Percentiles rank a stretch among this genome's conserved stretches.
phyloP scores from a whole-genome alignment of 1,140 invertebrate species.

The Rhizoglyphus robini region DNA sequence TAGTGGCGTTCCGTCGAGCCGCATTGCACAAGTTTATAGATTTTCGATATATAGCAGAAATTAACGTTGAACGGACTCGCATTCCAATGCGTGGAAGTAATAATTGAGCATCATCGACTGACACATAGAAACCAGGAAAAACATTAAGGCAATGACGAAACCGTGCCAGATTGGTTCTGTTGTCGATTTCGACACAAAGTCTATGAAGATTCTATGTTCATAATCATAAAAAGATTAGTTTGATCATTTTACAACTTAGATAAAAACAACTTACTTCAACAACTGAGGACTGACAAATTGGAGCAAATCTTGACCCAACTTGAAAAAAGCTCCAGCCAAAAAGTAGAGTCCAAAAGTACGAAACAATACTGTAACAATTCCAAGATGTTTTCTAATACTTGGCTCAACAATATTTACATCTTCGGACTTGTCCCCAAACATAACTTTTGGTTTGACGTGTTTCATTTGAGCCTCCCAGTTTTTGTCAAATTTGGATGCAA shows the following conservation, averaged over 20 bases:
- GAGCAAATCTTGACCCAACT: constrained; percentile 67
- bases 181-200: constrained; percentile 40
- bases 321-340: constrained; percentile 58
- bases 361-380: constrained; percentile 28
- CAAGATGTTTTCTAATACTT: not conserved
- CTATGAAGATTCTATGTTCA: constrained; percentile 40
- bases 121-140: constrained; percentile 29
- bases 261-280: constrained; percentile 31
- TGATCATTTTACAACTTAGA: not conserved
- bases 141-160: constrained; percentile 54
- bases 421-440: not conserved
- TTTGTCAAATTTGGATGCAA: constrained; percentile 70
- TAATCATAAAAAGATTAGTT: not conserved
- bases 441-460: not conserved
- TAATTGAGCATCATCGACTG: constrained; percentile 66
- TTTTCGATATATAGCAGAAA: constrained; percentile 30
- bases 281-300: constrained; percentile 72
- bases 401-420: not conserved
- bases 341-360: constrained; percentile 68
- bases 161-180: constrained; percentile 64
- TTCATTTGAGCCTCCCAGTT: constrained; percentile 53
- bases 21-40: constrained; percentile 30
- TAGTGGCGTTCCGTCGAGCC: constrained; percentile 34
- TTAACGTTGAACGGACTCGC: constrained; percentile 27
- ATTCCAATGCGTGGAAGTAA: constrained; percentile 54